These are phyloP conservation scores for Ephydatia muelleri DNA, from an alignment of 37 sponge, comb jelly and placozoan genomes.

Conservation along the genomic window DNA sequence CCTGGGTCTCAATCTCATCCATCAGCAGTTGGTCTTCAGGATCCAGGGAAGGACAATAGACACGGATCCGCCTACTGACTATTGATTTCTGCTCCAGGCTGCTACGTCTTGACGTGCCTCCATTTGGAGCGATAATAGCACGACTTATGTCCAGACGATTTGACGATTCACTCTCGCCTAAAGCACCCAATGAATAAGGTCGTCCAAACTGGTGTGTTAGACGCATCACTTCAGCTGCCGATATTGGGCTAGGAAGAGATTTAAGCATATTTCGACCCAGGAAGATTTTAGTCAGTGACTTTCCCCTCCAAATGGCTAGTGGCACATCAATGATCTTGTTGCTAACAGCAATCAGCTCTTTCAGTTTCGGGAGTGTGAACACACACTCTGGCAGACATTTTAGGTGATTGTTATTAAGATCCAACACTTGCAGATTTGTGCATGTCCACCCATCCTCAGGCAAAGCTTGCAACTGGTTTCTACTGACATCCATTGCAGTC, in stretches of 20 bases:
- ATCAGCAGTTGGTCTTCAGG: neutral
- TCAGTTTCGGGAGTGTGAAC: conserved; percentile 62
- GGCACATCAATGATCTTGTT: conserved; percentile 65
- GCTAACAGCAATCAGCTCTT: conserved; percentile 48
- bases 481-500: conserved; percentile 57
- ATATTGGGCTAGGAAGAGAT: conserved; percentile 37
- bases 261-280: conserved; percentile 56
- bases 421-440: conserved; percentile 29
- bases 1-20: conserved; percentile 45
- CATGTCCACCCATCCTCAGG: conserved; percentile 75
- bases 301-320: conserved; percentile 65
- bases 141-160: too few species aligned
- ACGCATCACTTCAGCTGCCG: neutral
- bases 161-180: too few species aligned
- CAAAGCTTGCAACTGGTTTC: conserved; percentile 52
- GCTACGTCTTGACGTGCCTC: too few species aligned
- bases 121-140: too few species aligned
- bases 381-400: conserved; percentile 51
- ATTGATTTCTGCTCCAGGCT: too few species aligned
- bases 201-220: neutral
- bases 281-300: conserved; percentile 45
- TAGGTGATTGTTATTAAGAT: conserved; percentile 51
- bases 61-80: too few species aligned
- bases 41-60: too few species aligned
- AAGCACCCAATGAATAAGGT: neutral